These are phyloP conservation scores for Ormyrus thymus DNA, from an alignment of 2,888 invertebrate genomes.

Conservation along the genomic window DNA sequence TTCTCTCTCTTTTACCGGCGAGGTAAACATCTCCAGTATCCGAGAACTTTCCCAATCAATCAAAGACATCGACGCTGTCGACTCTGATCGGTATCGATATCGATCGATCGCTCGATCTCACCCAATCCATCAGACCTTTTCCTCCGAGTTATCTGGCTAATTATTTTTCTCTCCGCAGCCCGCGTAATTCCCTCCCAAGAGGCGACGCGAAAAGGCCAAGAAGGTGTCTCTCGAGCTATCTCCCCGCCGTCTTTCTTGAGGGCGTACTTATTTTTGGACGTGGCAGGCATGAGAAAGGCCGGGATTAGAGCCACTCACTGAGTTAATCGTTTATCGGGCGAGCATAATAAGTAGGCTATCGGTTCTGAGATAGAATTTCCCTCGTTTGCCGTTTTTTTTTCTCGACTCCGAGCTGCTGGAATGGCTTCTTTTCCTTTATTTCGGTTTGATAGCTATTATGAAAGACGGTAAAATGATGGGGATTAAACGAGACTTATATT, in stretches of 20 bases:
- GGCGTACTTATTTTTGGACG: conserved; percentile 15
- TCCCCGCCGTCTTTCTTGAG: not conserved
- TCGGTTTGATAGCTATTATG: not conserved
- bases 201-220: not conserved
- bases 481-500: not conserved
- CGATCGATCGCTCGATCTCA: conserved; percentile 23
- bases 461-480: not conserved
- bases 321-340: conserved; percentile 37
- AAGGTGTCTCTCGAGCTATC: not conserved
- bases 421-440: not conserved
- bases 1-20: not conserved
- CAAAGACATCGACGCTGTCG: not conserved
- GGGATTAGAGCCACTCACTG: conserved; percentile 11
- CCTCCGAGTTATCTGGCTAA: conserved; percentile 63
- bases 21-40: no score
- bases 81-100: conserved; percentile 15
- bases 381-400: no score
- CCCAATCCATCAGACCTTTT: conserved; percentile 47
- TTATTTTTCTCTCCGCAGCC: conserved; percentile 62
- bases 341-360: conserved; percentile 39
- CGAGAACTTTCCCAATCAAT: conserved; percentile 32
- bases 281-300: conserved; percentile 23
- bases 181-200: conserved; percentile 2
- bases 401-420: no score
- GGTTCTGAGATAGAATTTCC: no score